Evolutionary conservation across 2,888 invertebrate species (phyloP).

Genomic region (Parnassius smintheus): DNA sequence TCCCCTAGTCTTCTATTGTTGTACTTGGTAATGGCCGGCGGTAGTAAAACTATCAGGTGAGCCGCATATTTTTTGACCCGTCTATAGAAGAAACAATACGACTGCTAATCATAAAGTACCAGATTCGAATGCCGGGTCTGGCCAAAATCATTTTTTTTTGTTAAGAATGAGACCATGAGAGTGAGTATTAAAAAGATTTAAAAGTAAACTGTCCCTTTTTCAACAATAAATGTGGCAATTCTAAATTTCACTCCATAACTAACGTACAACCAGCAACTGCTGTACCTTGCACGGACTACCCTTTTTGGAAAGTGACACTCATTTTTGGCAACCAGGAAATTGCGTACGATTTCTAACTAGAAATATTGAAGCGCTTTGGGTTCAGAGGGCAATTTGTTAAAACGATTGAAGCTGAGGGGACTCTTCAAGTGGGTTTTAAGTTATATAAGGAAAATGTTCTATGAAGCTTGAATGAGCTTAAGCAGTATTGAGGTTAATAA

Average conservation of each 20-base stretch:
- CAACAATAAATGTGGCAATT: not conserved
- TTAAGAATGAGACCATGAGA: too few species aligned
- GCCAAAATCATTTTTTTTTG: too few species aligned
- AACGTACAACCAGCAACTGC: constrained; percentile 38
- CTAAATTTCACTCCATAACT: constrained; percentile 40
- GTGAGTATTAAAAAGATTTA: too few species aligned
- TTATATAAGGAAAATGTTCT: constrained; percentile 34
- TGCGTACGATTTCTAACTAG: constrained; percentile 59
- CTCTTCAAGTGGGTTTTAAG: constrained; percentile 29
- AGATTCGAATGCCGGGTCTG: too few species aligned
- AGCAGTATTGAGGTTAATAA: constrained; percentile 24
- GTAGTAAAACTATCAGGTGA: too few species aligned
- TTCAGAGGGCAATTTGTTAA: constrained; percentile 56
- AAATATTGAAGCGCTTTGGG: constrained; percentile 44
- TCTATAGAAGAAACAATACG: too few species aligned
- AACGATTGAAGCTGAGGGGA: constrained; percentile 38
- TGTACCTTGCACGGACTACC: constrained; percentile 39
- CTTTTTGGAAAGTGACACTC: constrained; percentile 71
- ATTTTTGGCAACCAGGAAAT: constrained; percentile 71
- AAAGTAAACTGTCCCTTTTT: too few species aligned
- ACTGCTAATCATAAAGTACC: too few species aligned
- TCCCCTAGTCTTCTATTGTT: too few species aligned
- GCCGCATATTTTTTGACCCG: too few species aligned
- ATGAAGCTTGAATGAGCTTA: constrained; percentile 26
- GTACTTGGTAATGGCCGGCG: too few species aligned